Base-by-base conservation (phyloP, 2,888 invertebrate species). In the Apamea epomidion region DNA sequence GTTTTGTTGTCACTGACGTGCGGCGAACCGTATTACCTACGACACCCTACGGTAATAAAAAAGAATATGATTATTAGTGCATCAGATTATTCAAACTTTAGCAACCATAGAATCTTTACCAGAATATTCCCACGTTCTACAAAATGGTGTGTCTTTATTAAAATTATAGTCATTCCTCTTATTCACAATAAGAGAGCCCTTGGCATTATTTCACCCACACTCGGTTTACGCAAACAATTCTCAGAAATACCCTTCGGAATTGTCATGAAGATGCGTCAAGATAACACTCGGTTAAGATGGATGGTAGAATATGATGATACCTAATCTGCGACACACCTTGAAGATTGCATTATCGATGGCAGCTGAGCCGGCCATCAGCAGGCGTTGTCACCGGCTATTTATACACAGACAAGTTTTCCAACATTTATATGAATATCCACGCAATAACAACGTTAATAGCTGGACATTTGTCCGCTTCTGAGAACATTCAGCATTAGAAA, bases 371-470 rank as follows among this genome's bases (percentile, higher is more conserved):
- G 80, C 78, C 78, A 81, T 78, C 78, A 78, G 82, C 76, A 85
- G 77, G 80, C 85, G 79, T 87, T 88, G 88, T 92, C 91, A 92
- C 79, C 82, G 82, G 84, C 86, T 94, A 93, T 94, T 92, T 93
- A 92, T 92, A 93, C 81, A 88, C 86, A 86, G 83, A 91, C 91
- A 90, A 90, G 89, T 91, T 91, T 91, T 90, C 80, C 83, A 87
- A 74, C 79, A 51, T 82, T 80, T 82, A 89, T 87, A 89, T 86
- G 84, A 74, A 86, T 83, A 81, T 78, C 48, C 71, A 67, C 82
- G 82, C 83, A 85, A 89, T 90, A 87, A 89, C 84, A 85, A 78
- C 60, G 45, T 79, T 82, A 83, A 78, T 80, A 78, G 70, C 21
- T 80, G 58, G 51, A 48, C 21, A 73, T 72, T 67, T 72, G 68